These are phyloP conservation scores for Tylochromis polylepis DNA, from an alignment of 2,113 vertebrate species.

Conservation along the genomic window DNA sequence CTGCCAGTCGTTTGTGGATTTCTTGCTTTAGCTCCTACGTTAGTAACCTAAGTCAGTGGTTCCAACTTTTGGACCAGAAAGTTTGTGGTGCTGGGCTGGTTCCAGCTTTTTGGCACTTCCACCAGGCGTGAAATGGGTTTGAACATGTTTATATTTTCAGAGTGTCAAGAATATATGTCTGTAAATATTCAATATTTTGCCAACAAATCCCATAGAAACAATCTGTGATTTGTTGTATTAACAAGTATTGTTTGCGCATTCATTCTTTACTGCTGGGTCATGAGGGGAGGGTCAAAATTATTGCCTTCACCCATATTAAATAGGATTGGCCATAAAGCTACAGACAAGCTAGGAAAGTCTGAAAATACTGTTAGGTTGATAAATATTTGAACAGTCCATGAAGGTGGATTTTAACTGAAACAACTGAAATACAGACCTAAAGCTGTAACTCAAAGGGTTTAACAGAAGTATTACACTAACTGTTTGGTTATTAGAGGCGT, in stretches of 20 bases:
- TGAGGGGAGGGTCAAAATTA: not conserved
- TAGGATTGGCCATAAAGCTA: not conserved
- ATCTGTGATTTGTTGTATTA: not conserved
- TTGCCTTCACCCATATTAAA: not conserved
- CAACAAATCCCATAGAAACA: not conserved
- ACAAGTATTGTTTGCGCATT: not conserved
- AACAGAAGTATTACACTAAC: not conserved
- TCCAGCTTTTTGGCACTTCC: not conserved
- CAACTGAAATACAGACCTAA: not conserved
- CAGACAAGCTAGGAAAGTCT: not conserved
- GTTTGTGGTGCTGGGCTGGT: not conserved
- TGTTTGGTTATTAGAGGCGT: not conserved
- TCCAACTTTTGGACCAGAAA: not conserved
- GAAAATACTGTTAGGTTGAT: not conserved
- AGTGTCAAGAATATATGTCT: not conserved
- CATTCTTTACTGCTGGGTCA: not conserved
- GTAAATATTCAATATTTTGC: not conserved
- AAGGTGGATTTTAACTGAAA: not conserved
- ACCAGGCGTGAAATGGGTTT: accelerated
- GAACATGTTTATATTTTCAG: not conserved
- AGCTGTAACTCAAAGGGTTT: not conserved
- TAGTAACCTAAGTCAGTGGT: not conserved
- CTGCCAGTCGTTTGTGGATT: not conserved
- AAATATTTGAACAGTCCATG: not conserved
- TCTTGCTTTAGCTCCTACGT: not conserved